A percentile compares a stretch with the other conserved stretches of the same genome.
Evolutionary conservation across 2,888 invertebrate genomes (phyloP).

Genomic region (Lasioglossum marginatum): DNA sequence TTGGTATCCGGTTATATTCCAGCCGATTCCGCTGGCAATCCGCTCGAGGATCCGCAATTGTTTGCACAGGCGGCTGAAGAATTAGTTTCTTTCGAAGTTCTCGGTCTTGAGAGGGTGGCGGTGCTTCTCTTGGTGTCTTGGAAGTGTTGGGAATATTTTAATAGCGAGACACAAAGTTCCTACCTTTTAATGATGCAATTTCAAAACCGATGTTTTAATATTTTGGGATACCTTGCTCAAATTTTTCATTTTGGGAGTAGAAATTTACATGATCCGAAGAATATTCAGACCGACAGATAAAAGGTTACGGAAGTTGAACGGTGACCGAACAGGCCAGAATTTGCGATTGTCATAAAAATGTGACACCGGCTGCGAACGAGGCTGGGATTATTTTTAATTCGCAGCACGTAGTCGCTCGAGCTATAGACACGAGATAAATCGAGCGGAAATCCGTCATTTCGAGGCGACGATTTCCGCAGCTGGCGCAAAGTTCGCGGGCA

Average conservation of each 20-base stretch:
- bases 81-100: constrained; percentile 3
- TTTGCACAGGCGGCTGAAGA: constrained; percentile 20
- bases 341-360: not conserved
- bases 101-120: not conserved
- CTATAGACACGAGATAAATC: not conserved
- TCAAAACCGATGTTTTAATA: not conserved
- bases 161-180: not conserved
- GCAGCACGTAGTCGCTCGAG: not conserved
- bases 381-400: not conserved
- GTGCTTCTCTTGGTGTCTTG: not conserved
- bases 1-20: constrained; percentile 29
- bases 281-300: not conserved
- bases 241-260: not conserved
- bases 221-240: not conserved
- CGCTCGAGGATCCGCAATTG: constrained; percentile 8
- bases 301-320: not conserved
- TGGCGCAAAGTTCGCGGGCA: constrained; percentile 40
- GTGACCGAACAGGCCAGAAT: not conserved
- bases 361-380: not conserved
- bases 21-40: constrained; percentile 50
- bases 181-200: not conserved
- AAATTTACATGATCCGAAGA: not conserved
- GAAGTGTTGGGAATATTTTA: not conserved
- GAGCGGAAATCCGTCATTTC: constrained; percentile 9
- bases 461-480: constrained; percentile 46